Conservation (phyloP, 2,797 vertebrate species). For the Aselliscus stoliczkanus region DNA sequence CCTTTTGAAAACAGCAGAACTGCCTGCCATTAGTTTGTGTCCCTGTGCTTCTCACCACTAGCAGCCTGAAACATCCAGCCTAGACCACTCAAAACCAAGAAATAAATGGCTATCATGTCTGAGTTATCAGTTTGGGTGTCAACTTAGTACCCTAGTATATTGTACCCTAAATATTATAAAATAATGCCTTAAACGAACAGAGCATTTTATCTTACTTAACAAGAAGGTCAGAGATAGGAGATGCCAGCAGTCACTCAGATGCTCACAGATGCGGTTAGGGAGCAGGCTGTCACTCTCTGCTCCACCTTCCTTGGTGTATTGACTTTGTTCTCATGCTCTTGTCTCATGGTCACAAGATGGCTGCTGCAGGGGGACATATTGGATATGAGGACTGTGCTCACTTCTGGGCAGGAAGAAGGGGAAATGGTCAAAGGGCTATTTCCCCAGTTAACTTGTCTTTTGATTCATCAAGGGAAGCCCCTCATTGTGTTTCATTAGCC, state of each 20-base stretch:
- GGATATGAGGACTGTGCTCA: background rate
- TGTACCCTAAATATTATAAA: background rate
- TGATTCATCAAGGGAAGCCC: background rate
- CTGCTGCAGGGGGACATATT: background rate
- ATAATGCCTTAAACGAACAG: background rate
- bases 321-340: background rate
- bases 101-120: background rate
- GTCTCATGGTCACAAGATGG: background rate
- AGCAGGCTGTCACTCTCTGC: background rate
- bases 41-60: background rate
- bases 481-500: background rate
- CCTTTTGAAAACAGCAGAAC: background rate
- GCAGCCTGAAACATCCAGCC: background rate
- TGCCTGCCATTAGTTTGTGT: background rate
- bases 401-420: background rate
- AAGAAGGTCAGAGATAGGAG: background rate
- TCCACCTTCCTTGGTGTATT: background rate
- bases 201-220: background rate
- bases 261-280: background rate
- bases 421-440: background rate
- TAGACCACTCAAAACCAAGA: background rate
- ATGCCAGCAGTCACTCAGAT: background rate
- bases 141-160: background rate
- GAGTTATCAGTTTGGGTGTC: background rate
- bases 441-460: background rate